Base-by-base conservation (phyloP, 1,140 invertebrate species). In the Tetramorium simillimum region DNA sequence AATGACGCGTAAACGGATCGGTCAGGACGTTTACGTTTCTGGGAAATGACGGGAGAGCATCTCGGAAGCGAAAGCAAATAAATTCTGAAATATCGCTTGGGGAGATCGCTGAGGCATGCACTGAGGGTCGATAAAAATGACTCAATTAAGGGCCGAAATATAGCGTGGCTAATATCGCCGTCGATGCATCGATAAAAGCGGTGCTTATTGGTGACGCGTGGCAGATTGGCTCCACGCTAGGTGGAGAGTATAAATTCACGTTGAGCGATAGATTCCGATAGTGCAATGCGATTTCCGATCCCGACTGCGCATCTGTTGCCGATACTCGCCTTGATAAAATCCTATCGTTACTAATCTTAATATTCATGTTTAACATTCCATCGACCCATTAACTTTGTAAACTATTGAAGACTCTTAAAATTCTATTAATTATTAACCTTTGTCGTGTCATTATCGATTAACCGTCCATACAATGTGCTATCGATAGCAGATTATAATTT, bases 71-170 rank as follows among this genome's bases (percentile, higher is more conserved):
- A 46, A 3, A 43, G 21, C 9, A 37, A 67, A 80, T 67, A 51
- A 80, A 80, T 51, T 5, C 24, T 37, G 43, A 51, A 80, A 67
- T 80, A 80, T 80, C 60, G 43, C 43, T 65, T 7, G 9, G 40
- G 21, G n/a, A 6, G 43, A 69, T 69, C 65, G 5, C 21, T n/a
- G 33, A 16, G 37, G 5, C 1, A 70, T 65, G n/a, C 18, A 37
- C 24, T 9, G 46, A 37, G 62, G 7, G 6, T 24, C 86, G 65
- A 88, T 88, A 80, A 85, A 69, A 62, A 56, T 56, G 49, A 72
- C 49, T 87, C 84, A 62, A 90, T 91, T 91, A 88, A 53, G 72
- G 40, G 58, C 70, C 65, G 73, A 70, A 91, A 85, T 81, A 46
- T 85, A 85, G 40, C 80, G 70, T 72, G 37, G 53, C 62, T 88